phyloP scores from a whole-genome alignment of 2,888 invertebrate species.

The Acleris literana region DNA sequence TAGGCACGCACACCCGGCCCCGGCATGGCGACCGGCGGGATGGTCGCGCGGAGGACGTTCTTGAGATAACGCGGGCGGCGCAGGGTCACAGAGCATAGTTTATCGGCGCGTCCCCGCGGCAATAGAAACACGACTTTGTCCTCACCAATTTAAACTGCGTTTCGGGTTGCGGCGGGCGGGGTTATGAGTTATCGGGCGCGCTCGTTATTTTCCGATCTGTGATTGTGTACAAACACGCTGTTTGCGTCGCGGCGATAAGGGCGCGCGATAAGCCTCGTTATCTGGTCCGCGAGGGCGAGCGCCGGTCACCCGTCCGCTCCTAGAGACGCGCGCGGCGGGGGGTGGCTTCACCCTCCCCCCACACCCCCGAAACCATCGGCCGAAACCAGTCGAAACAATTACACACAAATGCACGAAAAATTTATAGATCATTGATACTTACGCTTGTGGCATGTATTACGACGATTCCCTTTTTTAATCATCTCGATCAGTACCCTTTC shows the following conservation, averaged over 20 bases:
- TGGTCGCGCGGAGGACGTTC: constrained; percentile 27
- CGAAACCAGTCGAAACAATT: no score
- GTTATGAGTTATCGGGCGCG: constrained; percentile 20
- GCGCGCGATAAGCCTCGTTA: constrained; percentile 20
- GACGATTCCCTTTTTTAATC: no score
- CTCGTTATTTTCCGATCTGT: constrained; percentile 35
- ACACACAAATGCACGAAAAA: no score
- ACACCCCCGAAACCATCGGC: background rate
- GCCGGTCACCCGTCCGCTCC: background rate
- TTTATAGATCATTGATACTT: no score
- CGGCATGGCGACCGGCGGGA: constrained; percentile 6
- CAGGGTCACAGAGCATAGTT: constrained; percentile 28
- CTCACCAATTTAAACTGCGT: background rate
- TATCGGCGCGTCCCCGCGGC: constrained; percentile 5
- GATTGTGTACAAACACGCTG: constrained; percentile 33
- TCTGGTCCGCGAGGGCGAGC: constrained; percentile 2
- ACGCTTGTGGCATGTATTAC: no score
- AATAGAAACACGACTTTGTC: constrained; percentile 6
- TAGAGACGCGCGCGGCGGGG: background rate
- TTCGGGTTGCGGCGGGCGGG: background rate
- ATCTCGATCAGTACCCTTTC: no score
- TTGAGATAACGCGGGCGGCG: constrained; percentile 19
- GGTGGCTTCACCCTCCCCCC: background rate
- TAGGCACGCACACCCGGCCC: background rate
- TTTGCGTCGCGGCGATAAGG: constrained; percentile 15